Percentiles rank a stretch among this genome's conserved stretches.
These are phyloP conservation scores for Heliocidaris erythrogramma DNA, from an alignment of 35 echinoderm and acorn worm species.

Conservation along the genomic window DNA sequence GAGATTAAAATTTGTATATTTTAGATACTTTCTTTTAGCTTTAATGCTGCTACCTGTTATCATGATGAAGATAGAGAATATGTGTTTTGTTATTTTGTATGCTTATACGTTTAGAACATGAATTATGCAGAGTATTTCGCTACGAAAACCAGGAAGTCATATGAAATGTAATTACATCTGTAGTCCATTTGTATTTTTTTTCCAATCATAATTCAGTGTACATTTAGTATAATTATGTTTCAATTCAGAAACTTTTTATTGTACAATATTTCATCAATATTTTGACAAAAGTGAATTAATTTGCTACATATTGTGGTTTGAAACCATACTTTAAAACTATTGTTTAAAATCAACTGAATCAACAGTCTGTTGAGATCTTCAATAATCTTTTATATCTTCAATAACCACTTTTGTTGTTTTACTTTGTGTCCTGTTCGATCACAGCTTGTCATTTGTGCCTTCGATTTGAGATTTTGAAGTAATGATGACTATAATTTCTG, in stretches of 20 bases:
- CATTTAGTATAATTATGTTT: background rate
- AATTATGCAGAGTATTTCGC: background rate
- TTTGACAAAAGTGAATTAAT: background rate
- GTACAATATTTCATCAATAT: background rate
- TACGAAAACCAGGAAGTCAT: background rate
- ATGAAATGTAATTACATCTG: background rate
- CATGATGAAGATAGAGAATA: background rate
- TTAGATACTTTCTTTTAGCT: conserved; percentile 58
- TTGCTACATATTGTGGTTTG: background rate
- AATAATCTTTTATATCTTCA: background rate
- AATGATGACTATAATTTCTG: background rate
- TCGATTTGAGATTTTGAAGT: background rate
- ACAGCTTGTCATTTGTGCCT: background rate
- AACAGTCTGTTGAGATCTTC: too few species aligned
- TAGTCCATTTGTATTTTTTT: background rate
- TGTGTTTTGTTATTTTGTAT: background rate
- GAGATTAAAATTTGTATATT: conserved; percentile 54
- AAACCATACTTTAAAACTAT: background rate
- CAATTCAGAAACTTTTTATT: background rate
- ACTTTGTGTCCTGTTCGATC: background rate
- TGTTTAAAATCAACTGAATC: too few species aligned
- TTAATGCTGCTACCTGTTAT: background rate
- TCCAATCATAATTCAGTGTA: background rate
- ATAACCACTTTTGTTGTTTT: background rate
- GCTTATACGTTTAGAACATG: background rate